Conservation (phyloP, 2,113 vertebrate genomes). For the Nycticorax nycticorax region DNA sequence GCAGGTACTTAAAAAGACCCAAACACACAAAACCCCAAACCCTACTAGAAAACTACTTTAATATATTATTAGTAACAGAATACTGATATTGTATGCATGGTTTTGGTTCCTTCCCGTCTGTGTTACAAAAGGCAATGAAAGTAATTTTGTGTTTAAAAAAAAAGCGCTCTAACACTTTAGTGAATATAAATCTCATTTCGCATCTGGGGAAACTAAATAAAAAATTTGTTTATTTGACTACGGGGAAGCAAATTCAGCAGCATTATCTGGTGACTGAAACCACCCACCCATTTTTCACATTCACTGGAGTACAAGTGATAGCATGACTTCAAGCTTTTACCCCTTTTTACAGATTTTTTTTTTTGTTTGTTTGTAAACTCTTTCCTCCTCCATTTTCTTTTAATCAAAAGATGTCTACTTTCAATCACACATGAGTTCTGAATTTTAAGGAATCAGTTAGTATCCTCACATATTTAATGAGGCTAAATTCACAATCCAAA, state of each 20-base stretch:
- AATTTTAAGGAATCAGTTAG: not conserved
- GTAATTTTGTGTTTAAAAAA: not conserved
- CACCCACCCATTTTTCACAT: not conserved
- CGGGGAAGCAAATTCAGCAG: not conserved
- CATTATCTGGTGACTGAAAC: not conserved
- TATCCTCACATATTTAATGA: not conserved
- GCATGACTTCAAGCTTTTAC: not conserved
- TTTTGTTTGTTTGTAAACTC: not conserved
- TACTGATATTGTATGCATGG: not conserved
- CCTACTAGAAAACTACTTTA: not conserved
- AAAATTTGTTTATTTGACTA: not conserved
- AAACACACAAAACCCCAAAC: not conserved
- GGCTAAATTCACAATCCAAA: not conserved
- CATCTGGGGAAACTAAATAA: not conserved
- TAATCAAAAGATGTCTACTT: not conserved
- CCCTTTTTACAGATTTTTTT: not conserved
- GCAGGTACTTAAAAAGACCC: not conserved
- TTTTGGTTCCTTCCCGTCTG: not conserved
- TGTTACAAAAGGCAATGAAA: not conserved
- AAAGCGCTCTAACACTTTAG: not conserved
- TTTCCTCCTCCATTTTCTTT: not conserved
- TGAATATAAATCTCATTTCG: not conserved
- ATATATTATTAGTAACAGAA: not conserved
- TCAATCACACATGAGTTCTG: not conserved
- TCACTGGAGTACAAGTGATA: not conserved